Percentiles rank a stretch among this genome's conserved stretches.
Conservation (phyloP, 2,113 vertebrate species). For the Microcebus griseorufus region DNA sequence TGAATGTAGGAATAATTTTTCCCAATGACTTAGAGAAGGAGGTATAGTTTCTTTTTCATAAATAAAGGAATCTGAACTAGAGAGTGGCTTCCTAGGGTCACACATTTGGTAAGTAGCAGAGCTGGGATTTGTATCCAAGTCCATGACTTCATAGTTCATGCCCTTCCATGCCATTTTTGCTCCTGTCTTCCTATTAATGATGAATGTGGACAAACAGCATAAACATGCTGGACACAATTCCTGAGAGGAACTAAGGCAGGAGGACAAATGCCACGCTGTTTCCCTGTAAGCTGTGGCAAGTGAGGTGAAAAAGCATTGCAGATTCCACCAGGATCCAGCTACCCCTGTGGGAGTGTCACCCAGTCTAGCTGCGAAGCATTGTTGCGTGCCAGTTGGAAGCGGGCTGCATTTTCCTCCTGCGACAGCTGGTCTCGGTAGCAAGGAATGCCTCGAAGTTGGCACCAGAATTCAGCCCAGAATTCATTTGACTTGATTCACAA, state of each 20-base stretch:
- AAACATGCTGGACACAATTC: not conserved
- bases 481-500: conserved; percentile 15
- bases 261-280: not conserved
- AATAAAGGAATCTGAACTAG: not conserved
- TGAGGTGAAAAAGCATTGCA: not conserved
- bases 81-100: not conserved
- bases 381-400: conserved; percentile 29
- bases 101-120: not conserved
- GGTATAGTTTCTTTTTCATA: not conserved
- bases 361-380: not conserved
- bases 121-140: not conserved
- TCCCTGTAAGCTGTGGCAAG: not conserved
- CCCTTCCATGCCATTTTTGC: not conserved
- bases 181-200: not conserved
- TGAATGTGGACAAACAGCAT: not conserved
- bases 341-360: not conserved
- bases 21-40: not conserved
- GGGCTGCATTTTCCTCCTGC: not conserved
- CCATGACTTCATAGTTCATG: not conserved
- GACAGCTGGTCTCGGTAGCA: conserved; percentile 64
- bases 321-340: not conserved
- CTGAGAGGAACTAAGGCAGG: not conserved
- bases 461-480: not conserved
- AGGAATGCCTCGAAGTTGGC: conserved; percentile 20
- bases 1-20: not conserved